A percentile compares a stretch with the other conserved stretches of the same genome.
Evolutionary conservation across 2,797 vertebrate genomes (phyloP).

Genomic region (Pseudomugil gertrudae): DNA sequence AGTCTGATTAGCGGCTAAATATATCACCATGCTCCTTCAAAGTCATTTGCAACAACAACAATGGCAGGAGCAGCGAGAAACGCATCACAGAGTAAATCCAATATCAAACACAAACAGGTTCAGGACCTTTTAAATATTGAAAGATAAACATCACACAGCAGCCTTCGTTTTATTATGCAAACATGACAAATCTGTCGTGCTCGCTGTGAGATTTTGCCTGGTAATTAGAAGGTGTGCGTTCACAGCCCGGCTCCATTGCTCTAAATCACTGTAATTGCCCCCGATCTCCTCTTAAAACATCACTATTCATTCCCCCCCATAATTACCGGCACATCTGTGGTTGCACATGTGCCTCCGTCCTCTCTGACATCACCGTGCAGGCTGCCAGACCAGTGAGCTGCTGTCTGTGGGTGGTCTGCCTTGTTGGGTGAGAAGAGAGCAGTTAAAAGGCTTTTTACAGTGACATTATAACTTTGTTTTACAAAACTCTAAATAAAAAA

Average conservation of each 20-base stretch:
- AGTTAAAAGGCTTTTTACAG: constrained; percentile 11
- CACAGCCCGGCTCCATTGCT: constrained; percentile 55
- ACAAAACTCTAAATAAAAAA: constrained; percentile 24
- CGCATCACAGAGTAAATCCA: constrained; percentile 37
- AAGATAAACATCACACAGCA: constrained; percentile 61
- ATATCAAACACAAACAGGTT: constrained; percentile 36
- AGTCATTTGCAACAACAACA: constrained; percentile 71
- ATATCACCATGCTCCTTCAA: constrained; percentile 69
- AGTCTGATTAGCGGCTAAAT: constrained; percentile 77
- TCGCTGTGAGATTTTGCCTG: constrained; percentile 42
- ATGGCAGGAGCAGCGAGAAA: constrained; percentile 40
- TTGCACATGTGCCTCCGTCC: constrained; percentile 60
- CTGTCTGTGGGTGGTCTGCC: constrained; percentile 16
- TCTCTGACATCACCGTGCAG: constrained; percentile 61
- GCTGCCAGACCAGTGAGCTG: constrained; percentile 26
- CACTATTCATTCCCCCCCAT: constrained; percentile 68
- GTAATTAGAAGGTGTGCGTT: constrained; percentile 76
- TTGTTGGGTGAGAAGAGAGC: constrained; percentile 5
- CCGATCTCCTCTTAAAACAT: constrained; percentile 79
- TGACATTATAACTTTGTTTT: constrained; percentile 19
- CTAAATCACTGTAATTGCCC: constrained; percentile 80
- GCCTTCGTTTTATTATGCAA: constrained; percentile 63
- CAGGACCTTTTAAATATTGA: constrained; percentile 65
- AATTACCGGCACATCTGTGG: constrained; percentile 81
- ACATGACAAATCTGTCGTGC: constrained; percentile 58